Evolutionary conservation across 1,140 invertebrate genomes (phyloP), one percentile per base, ranked within the genome.

Genomic region (Danaus plexippus): DNA sequence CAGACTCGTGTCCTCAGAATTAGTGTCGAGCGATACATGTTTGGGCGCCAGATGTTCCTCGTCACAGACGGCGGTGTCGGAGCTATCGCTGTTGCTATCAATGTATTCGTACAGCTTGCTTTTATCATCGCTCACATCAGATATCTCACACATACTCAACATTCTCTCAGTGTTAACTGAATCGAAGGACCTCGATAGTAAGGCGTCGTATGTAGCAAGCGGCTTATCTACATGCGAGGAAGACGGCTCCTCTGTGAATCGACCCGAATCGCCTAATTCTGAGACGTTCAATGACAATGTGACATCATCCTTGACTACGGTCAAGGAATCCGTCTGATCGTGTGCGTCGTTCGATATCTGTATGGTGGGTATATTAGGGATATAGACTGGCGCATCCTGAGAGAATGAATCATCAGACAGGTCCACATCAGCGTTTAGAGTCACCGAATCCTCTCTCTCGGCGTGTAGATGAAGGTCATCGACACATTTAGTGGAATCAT

Each of bases 401-500:
- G 55, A 52, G 9, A 40, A 46, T 22, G 77, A 82, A 63, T 83
- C 80, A 43, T 83, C 83, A 1, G 80, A 82, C 11, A 84, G 59
- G 47, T 87, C 81, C 8, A 63, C 74, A 15, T 86, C 77, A 4
- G 80, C 80, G 61, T 86, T 86, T 3, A 86, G 59, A 1, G 84
- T 87, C 7, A 80, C 71, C 2, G 77, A 83, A 59, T 87, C 76
- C 11, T 78, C 75, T 46, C 60, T 73, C 32, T 75, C 77, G 9
- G 57, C 72, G 5, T 73, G 71, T 55, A 80, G 59, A 53, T 75
- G 64, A 9, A 80, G 53, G 53, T 85, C 77, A 41, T 85, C 80
- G 2, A 82, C 72, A 63, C 81, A 85, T 61, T 85, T 78, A 1
- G 84, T 85, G 18, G 81, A 84, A 54, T 85, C 81, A 43, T 87